Conservation (phyloP, 2,113 vertebrate species). For the Sisor rabdophorus region DNA sequence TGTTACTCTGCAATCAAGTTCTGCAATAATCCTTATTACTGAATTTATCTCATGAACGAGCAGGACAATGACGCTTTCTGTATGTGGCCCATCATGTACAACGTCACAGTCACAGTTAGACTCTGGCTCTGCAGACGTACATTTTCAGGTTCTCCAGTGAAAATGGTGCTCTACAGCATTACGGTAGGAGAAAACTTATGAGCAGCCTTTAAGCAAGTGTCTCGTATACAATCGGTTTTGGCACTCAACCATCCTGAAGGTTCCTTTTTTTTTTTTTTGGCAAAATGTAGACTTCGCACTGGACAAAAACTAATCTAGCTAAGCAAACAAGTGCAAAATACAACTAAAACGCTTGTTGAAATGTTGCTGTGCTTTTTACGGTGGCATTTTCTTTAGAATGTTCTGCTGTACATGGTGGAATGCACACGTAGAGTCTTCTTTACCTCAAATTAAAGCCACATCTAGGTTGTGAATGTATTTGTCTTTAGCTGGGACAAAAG, state of each 20-base stretch:
- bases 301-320: conserved; percentile 13
- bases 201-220: conserved; percentile 28
- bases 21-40: background rate
- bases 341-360: background rate
- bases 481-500: background rate
- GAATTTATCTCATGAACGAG: background rate
- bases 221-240: conserved; percentile 36
- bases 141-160: background rate
- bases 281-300: conserved; percentile 31
- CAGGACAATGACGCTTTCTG: background rate
- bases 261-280: conserved; percentile 30
- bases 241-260: conserved; percentile 29
- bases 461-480: background rate
- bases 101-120: conserved; percentile 1
- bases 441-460: background rate
- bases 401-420: conserved; percentile 10
- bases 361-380: background rate
- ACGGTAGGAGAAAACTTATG: background rate
- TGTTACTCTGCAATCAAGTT: background rate
- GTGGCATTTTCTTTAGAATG: conserved; percentile 4
- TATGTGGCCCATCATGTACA: background rate
- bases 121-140: background rate
- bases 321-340: conserved; percentile 12
- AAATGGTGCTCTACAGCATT: background rate
- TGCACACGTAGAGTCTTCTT: background rate